Percentiles rank a stretch among this genome's conserved stretches.
Evolutionary conservation across 64 coral and sea anemone genomes (phyloP).

Genomic region (Porites australiensis): DNA sequence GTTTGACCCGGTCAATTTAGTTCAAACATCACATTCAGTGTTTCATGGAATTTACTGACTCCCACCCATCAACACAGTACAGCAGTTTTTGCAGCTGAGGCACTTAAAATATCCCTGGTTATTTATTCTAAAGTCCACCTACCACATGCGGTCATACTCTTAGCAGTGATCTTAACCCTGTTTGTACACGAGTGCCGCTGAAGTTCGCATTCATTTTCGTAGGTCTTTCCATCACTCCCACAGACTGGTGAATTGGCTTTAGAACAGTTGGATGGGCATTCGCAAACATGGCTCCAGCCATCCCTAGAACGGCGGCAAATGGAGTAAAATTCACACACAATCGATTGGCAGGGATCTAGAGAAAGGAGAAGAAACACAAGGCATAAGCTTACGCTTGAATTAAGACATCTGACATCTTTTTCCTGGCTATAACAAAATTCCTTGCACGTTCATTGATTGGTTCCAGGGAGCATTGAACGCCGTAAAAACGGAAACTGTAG

Average conservation of each 20-base stretch:
- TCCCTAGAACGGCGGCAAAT: constrained; percentile 67
- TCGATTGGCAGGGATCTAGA: constrained; percentile 71
- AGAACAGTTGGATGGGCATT: constrained; percentile 80
- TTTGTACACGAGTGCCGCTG: constrained; percentile 52
- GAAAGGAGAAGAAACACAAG: neutral
- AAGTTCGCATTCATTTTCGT: constrained; percentile 87
- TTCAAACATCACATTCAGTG: too few species aligned
- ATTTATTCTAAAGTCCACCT: neutral
- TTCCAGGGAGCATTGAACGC: too few species aligned
- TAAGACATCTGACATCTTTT: too few species aligned
- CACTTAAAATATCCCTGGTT: too few species aligned
- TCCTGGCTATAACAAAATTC: too few species aligned
- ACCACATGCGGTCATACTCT: constrained; percentile 56
- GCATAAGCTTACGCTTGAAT: too few species aligned
- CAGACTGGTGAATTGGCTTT: constrained; percentile 83
- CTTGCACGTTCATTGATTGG: too few species aligned
- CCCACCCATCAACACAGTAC: too few species aligned
- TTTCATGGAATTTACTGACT: too few species aligned
- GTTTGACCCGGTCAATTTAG: too few species aligned
- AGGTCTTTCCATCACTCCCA: constrained; percentile 90
- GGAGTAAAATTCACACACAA: constrained; percentile 74
- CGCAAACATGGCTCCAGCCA: constrained; percentile 67
- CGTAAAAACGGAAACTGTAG: too few species aligned
- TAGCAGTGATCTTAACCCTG: constrained; percentile 10
- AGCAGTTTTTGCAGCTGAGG: too few species aligned